These are phyloP conservation scores for Chesias legatella DNA, from an alignment of 2,888 invertebrate genomes.

Conservation along the genomic window DNA sequence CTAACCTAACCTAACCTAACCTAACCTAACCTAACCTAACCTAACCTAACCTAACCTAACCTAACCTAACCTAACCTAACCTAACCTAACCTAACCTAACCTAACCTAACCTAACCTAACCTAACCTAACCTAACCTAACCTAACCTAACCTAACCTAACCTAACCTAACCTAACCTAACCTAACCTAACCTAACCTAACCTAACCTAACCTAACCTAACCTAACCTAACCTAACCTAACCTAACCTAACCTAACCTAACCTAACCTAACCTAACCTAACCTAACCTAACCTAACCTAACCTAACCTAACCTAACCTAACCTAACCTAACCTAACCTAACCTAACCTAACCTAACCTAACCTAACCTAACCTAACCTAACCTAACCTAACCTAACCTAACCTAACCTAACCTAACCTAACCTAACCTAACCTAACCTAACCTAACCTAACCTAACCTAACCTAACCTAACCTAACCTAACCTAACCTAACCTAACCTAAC, in stretches of 20 bases:
- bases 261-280: constrained; percentile 14
- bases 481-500: constrained; percentile 14
- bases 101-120: constrained; percentile 16
- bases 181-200: constrained; percentile 13
- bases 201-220: constrained; percentile 13
- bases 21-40: constrained; percentile 4
- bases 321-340: constrained; percentile 13
- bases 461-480: constrained; percentile 14
- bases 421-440: constrained; percentile 14
- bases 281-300: constrained; percentile 14
- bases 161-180: constrained; percentile 15
- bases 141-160: constrained; percentile 16
- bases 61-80: no score
- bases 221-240: constrained; percentile 13
- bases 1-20: constrained; percentile 1
- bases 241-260: constrained; percentile 13
- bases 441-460: constrained; percentile 14
- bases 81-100: constrained; percentile 12
- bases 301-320: constrained; percentile 14
- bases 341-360: constrained; percentile 14
- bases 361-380: constrained; percentile 14
- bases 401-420: constrained; percentile 14
- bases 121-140: constrained; percentile 16
- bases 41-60: constrained; percentile 1
- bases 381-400: constrained; percentile 14